These are phyloP conservation scores for Megaceryle alcyon DNA, from an alignment of 2,797 vertebrate genomes.

Conservation along the genomic window DNA sequence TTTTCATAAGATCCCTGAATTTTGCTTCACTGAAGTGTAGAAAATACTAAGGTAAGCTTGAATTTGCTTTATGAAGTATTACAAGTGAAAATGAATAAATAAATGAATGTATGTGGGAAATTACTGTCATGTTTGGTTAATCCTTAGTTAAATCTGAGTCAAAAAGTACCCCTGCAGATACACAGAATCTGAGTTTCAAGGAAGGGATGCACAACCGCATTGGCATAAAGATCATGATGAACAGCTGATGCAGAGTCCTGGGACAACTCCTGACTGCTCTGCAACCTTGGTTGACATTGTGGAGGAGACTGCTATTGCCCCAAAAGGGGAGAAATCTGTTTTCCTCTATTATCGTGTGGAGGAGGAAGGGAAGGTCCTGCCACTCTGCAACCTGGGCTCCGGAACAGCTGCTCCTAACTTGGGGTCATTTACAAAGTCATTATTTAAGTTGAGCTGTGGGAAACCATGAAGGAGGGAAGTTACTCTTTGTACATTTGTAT, in stretches of 20 bases:
- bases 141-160: background rate
- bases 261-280: background rate
- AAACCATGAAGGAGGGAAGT: background rate
- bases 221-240: background rate
- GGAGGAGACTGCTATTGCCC: background rate
- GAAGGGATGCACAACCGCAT: background rate
- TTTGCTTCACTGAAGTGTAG: background rate
- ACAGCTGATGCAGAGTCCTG: background rate
- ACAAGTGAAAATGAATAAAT: background rate
- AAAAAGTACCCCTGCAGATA: background rate
- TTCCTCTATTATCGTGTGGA: background rate
- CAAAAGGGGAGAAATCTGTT: background rate
- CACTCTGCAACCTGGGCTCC: background rate
- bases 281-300: background rate
- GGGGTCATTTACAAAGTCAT: background rate
- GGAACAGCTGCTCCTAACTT: background rate
- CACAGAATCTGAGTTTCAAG: background rate
- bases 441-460: background rate
- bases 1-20: background rate
- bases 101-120: background rate
- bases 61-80: background rate
- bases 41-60: background rate
- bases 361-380: background rate
- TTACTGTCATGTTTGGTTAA: background rate
- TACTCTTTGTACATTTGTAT: background rate